phyloP scores from a whole-genome alignment of 2,888 invertebrate genomes.

The Oligia strigilis region DNA sequence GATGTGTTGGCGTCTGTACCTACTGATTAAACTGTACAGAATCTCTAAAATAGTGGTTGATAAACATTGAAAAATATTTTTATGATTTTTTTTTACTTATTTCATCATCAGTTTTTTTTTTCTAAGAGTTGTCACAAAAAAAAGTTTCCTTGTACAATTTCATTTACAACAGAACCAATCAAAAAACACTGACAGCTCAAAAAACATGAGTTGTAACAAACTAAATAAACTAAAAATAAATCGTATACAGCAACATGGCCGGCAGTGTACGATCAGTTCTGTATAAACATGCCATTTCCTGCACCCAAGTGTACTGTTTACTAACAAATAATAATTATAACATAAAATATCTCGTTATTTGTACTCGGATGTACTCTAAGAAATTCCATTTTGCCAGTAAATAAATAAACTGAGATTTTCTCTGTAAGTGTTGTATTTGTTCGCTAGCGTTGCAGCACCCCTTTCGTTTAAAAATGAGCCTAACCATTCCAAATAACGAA shows the following conservation, averaged over 20 bases:
- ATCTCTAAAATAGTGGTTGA: constrained; percentile 7
- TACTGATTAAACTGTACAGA: constrained; percentile 26
- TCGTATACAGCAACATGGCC: constrained; percentile 30
- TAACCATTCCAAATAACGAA: not conserved
- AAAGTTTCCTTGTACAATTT: not conserved
- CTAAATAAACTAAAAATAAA: constrained; percentile 36
- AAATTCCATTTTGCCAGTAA: constrained; percentile 37
- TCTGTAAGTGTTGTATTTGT: constrained; percentile 3
- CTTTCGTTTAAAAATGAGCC: not conserved
- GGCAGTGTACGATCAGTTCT: constrained; percentile 46
- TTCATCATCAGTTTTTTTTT: not conserved
- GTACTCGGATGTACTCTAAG: not conserved
- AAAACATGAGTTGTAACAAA: constrained; percentile 5
- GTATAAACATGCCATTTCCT: constrained; percentile 59
- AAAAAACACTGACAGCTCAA: not conserved
- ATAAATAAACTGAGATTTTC: constrained; percentile 33
- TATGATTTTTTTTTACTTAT: not conserved
- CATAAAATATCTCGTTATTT: constrained; percentile 31
- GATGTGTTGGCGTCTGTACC: not conserved
- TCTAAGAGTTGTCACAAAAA: not conserved
- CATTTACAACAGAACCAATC: not conserved
- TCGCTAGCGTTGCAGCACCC: not conserved
- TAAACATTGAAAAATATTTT: constrained; percentile 16
- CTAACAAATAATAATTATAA: constrained; percentile 57
- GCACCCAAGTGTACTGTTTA: constrained; percentile 53